These are phyloP conservation scores for Heteromurus nitidus DNA, from an alignment of 2,888 invertebrate genomes.

Conservation along the genomic window DNA sequence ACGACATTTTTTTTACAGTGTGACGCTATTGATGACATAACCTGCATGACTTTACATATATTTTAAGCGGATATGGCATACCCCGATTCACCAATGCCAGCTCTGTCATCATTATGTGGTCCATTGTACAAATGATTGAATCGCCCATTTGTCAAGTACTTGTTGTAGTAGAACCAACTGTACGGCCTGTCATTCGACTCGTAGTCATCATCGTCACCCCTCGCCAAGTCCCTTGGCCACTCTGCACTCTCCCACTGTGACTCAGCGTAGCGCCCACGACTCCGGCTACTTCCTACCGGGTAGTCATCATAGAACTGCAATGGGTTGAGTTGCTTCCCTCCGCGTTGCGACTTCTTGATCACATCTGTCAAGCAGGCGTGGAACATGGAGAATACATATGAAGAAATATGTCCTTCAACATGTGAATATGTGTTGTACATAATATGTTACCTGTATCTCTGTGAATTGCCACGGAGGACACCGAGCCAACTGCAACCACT, in stretches of 20 bases:
- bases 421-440: no score
- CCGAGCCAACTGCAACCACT: not conserved
- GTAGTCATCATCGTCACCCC: not conserved
- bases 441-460: slow-evolving; percentile 33
- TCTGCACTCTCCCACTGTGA: slow-evolving; percentile 53
- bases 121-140: slow-evolving; percentile 54
- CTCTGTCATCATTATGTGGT: slow-evolving; percentile 18
- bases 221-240: slow-evolving; percentile 22
- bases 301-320: slow-evolving; percentile 38
- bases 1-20: not conserved
- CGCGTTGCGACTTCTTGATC: slow-evolving; percentile 26
- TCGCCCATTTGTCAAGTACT: slow-evolving; percentile 36
- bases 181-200: slow-evolving; percentile 35
- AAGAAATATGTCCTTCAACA: not conserved
- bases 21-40: not conserved
- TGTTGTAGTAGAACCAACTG: slow-evolving; percentile 46
- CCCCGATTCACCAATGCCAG: slow-evolving; percentile 41
- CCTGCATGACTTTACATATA: not conserved
- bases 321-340: slow-evolving; percentile 28
- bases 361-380: slow-evolving; percentile 23
- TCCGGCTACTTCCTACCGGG: slow-evolving; percentile 6
- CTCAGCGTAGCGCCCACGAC: slow-evolving; percentile 21
- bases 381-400: not conserved
- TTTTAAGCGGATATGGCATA: no score
- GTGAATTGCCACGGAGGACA: slow-evolving; percentile 28